phyloP scores from a whole-genome alignment of 2,113 vertebrate species.

The Lepus timidus region DNA sequence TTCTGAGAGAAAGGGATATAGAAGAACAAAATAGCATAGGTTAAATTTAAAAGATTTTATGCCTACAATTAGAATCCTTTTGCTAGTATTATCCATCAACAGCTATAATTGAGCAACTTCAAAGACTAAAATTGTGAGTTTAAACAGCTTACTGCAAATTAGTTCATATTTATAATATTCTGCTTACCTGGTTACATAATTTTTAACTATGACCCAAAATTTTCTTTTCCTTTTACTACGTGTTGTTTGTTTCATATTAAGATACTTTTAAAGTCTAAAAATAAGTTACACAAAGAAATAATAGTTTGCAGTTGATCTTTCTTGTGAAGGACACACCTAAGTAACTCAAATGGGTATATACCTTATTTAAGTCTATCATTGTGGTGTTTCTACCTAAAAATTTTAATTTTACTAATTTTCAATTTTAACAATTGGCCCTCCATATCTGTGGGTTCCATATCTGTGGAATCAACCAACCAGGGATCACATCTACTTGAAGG shows the following conservation, averaged over 20 bases:
- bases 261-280: slow-evolving; percentile 35
- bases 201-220: slow-evolving; percentile 14
- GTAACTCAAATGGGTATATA: slow-evolving; percentile 21
- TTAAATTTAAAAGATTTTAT: slow-evolving; percentile 30
- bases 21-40: not conserved
- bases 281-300: slow-evolving; percentile 8
- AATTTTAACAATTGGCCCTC: not conserved
- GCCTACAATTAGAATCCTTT: not conserved
- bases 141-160: not conserved
- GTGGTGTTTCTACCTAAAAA: slow-evolving; percentile 21
- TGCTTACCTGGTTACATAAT: slow-evolving; percentile 9
- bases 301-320: slow-evolving; percentile 35
- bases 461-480: not conserved
- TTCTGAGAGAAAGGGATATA: slow-evolving; percentile 11
- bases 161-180: not conserved
- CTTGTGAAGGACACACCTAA: slow-evolving; percentile 18
- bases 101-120: not conserved
- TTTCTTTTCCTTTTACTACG: slow-evolving; percentile 39
- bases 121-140: slow-evolving; percentile 13
- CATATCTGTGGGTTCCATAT: not conserved
- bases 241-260: not conserved
- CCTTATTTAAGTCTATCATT: slow-evolving; percentile 57
- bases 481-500: not conserved
- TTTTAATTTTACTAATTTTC: not conserved
- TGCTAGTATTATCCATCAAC: not conserved